These are phyloP conservation scores for Amphiprion ocellaris DNA, from an alignment of 2,113 vertebrate species.

Conservation along the genomic window DNA sequence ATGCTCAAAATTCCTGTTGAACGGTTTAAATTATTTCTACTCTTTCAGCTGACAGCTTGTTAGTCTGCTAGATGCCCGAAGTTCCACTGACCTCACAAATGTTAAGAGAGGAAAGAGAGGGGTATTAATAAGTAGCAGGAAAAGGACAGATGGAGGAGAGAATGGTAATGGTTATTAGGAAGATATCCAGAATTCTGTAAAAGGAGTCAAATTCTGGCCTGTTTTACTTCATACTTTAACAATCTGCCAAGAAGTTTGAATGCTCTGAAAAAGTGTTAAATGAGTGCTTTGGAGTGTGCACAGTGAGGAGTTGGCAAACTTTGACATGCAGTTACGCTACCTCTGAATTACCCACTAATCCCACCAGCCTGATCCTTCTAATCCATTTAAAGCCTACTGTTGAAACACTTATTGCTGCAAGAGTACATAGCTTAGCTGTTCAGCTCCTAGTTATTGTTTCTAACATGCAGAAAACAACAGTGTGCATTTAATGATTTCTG, in stretches of 20 bases:
- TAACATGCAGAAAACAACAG: background rate
- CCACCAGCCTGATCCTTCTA: slow-evolving; percentile 45
- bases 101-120: background rate
- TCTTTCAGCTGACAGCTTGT: slow-evolving; percentile 4
- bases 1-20: background rate
- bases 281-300: background rate
- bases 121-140: background rate
- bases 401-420: slow-evolving; percentile 55
- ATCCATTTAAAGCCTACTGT: slow-evolving; percentile 63
- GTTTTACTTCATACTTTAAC: background rate
- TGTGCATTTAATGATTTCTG: background rate
- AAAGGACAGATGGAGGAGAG: background rate
- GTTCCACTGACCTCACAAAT: slow-evolving; percentile 2
- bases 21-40: too few relatives aligned
- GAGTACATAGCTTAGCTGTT: slow-evolving; percentile 30
- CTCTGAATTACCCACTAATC: slow-evolving; percentile 42
- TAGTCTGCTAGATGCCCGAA: background rate
- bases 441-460: slow-evolving; percentile 7
- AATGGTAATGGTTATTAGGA: background rate
- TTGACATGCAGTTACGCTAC: background rate
- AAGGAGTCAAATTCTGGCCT: too few relatives aligned
- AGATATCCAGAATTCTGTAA: too few relatives aligned
- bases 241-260: background rate
- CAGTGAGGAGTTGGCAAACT: slow-evolving; percentile 5
- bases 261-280: background rate